These are phyloP conservation scores for Geotrupes spiniger DNA, from an alignment of 2,888 invertebrate species.

Conservation along the genomic window DNA sequence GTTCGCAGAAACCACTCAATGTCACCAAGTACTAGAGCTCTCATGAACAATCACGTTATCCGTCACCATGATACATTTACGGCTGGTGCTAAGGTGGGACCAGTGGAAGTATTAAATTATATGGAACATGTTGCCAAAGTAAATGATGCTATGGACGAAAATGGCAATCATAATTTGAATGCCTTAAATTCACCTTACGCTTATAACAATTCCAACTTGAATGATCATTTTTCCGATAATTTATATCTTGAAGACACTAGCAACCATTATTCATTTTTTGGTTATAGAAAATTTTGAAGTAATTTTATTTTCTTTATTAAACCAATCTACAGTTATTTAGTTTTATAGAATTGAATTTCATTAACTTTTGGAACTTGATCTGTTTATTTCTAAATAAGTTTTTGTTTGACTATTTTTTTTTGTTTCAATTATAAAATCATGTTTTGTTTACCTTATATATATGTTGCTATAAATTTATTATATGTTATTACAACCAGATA, in stretches of 20 bases:
- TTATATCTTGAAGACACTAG: slow-evolving; percentile 12
- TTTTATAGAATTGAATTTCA: too few species aligned
- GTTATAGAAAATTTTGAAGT: slow-evolving; percentile 7
- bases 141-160: slow-evolving; percentile 10
- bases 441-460: too few species aligned
- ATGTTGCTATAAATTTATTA: too few species aligned
- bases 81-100: slow-evolving; percentile 1
- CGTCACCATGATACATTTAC: neutral
- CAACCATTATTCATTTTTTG: slow-evolving; percentile 11
- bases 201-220: slow-evolving; percentile 4
- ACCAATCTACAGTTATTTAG: too few species aligned
- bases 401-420: too few species aligned
- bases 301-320: too few species aligned
- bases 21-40: slow-evolving; percentile 4
- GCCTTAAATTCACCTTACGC: slow-evolving; percentile 9
- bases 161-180: slow-evolving; percentile 9
- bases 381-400: too few species aligned
- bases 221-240: slow-evolving; percentile 16
- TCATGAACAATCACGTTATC: neutral
- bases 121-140: slow-evolving; percentile 11
- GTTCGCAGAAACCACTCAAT: neutral
- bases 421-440: too few species aligned
- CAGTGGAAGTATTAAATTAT: slow-evolving; percentile 13
- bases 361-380: too few species aligned
- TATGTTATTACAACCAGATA: too few species aligned